Evolutionary conservation across 2,797 vertebrate species (phyloP).

Genomic region (Aldrovandia affinis): DNA sequence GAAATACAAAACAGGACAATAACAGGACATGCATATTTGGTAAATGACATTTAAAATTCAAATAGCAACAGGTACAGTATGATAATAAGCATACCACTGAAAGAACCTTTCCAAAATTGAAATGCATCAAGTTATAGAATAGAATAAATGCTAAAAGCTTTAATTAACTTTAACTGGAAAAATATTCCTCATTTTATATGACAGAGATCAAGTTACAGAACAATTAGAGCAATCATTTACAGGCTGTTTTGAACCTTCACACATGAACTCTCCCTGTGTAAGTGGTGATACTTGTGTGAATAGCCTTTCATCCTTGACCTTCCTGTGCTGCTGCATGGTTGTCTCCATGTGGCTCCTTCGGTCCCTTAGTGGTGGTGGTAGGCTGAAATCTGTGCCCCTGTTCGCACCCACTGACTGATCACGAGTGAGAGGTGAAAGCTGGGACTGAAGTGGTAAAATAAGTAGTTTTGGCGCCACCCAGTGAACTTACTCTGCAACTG

Average conservation of each 20-base stretch:
- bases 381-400: background rate
- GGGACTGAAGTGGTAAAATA: background rate
- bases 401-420: background rate
- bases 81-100: background rate
- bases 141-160: background rate
- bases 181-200: too few species aligned
- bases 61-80: background rate
- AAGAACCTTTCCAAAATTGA: background rate
- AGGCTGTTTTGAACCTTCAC: too few species aligned
- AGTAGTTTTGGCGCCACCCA: conserved; percentile 35
- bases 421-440: background rate
- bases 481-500: conserved; percentile 32
- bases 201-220: too few species aligned
- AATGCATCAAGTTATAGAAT: background rate
- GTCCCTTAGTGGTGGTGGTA: background rate
- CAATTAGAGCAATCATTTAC: too few species aligned
- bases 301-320: background rate
- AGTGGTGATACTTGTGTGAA: background rate
- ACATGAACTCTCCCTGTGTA: background rate
- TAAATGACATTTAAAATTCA: background rate
- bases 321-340: background rate
- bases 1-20: background rate
- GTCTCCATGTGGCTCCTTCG: too few species aligned
- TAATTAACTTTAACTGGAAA: background rate
- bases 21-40: background rate